Evolutionary conservation across 1,140 invertebrate genomes (phyloP).

Genomic region (Lineus longissimus): DNA sequence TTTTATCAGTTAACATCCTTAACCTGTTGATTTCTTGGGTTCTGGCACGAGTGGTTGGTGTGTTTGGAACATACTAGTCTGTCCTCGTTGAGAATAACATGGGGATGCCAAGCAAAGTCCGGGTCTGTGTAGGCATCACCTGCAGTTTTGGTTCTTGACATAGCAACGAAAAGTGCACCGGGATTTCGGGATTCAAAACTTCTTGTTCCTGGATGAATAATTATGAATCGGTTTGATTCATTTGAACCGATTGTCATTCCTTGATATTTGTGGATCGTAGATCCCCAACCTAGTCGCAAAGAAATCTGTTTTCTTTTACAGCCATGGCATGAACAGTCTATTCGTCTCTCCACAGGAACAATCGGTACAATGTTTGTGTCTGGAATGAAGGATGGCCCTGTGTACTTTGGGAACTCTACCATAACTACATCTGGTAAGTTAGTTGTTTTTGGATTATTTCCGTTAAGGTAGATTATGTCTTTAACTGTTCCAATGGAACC

Average conservation of each 20-base stretch:
- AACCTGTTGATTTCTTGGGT: neutral
- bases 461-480: slow-evolving; percentile 1
- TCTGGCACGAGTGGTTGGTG: neutral
- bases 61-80: slow-evolving; percentile 3
- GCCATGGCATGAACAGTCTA: neutral
- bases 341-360: neutral
- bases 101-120: slow-evolving; percentile 28
- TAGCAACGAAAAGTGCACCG: slow-evolving; percentile 25
- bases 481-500: neutral
- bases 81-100: slow-evolving; percentile 25
- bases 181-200: slow-evolving; percentile 25
- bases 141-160: slow-evolving; percentile 24
- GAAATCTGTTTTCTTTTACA: slow-evolving; percentile 27
- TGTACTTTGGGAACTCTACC: slow-evolving; percentile 2
- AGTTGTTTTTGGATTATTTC: neutral
- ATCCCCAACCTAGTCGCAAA: slow-evolving; percentile 20
- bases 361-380: neutral
- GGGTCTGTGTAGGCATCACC: slow-evolving; percentile 11
- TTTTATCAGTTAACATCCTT: neutral
- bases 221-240: slow-evolving; percentile 18
- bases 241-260: slow-evolving; percentile 26
- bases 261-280: slow-evolving; percentile 26
- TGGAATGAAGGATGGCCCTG: neutral
- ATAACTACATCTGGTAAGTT: neutral
- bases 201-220: slow-evolving; percentile 20